A percentile compares a stretch with the other conserved stretches of the same genome.
Conservation (phyloP, 2,113 vertebrate species). For the Egretta garzetta region DNA sequence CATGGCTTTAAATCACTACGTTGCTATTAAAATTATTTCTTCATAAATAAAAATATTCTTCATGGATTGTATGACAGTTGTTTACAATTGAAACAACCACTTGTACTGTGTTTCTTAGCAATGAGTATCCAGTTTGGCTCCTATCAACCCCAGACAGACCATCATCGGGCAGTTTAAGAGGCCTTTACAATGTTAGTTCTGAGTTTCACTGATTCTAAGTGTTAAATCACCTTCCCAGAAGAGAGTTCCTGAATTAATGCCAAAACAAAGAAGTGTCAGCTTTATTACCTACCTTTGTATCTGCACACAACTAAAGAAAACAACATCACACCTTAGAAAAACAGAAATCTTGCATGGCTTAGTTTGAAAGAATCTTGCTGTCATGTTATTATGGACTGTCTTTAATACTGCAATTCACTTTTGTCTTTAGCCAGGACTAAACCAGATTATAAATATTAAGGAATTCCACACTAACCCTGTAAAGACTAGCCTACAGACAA, state of each 20-base stretch:
- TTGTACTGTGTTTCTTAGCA: not conserved
- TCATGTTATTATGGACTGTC: not conserved
- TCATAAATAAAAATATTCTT: slow-evolving; percentile 20
- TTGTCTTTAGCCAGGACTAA: not conserved
- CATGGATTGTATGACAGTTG: not conserved
- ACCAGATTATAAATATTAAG: not conserved
- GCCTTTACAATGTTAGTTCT: not conserved
- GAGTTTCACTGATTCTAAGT: not conserved
- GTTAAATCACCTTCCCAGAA: not conserved
- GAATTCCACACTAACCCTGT: not conserved
- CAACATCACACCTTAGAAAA: not conserved
- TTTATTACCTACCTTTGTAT: not conserved
- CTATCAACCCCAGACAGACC: not conserved
- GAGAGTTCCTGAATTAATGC: not conserved
- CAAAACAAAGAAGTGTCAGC: not conserved
- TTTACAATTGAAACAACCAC: slow-evolving; percentile 12
- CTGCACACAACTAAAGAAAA: not conserved
- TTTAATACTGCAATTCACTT: not conserved
- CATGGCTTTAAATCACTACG: not conserved
- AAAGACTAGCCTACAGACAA: not conserved
- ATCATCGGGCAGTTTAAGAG: not conserved
- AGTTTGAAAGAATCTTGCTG: not conserved
- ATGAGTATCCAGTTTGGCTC: not conserved
- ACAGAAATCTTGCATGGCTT: not conserved
- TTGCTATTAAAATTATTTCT: not conserved